Base-by-base conservation (phyloP, 2,113 vertebrate species). In the Amphiprion ocellaris region DNA sequence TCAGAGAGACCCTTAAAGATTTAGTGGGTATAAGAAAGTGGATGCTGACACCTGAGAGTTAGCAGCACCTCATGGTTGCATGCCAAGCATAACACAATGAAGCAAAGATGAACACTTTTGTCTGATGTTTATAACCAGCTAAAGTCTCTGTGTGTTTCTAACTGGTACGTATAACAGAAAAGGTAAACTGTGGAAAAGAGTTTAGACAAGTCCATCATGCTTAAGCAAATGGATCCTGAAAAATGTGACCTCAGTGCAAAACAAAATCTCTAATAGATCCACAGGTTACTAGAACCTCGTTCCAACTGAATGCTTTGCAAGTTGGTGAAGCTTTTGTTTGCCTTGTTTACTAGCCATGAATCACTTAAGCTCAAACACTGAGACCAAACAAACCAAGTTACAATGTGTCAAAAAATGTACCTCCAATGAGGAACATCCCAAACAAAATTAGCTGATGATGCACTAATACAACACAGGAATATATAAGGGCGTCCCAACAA, bases 11-110 rank as follows among this genome's bases (percentile, higher is more conserved):
- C 9, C 4, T 56, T 30, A 30, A 30, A 30, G 30, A 30, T 30
- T 30, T 15, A 23, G 7, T 30, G 47, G 11, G 2, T 47, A 21
- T 28, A n/a, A 56, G 58, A 44, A 28, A 21, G 21, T 0, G 30
- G 46, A 60, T 54, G 10, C 24, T 54, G 60, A 65, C 72, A 65
- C 56, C n/a, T 75, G 53, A 76, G 44, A 50, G 23, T 33, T 24
- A 28, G 28, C 66, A 50, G 47, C 39, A 28, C 67, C 7, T 11
- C 19, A 0, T 28, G 49, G 30, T 30, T 39, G 41, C 4, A 68
- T n/a, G 16, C n/a, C 53, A 50, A 69, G 28, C 63, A 59, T n/a
- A 33, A 39, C 0, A 71, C n/a, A 50, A 50, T 44, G 26, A 54
- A 70, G 37, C 33, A 17, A 50, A 26, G 10, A n/a, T 15, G 15